phyloP scores from a whole-genome alignment of 2,888 invertebrate species.

The Archips crataeganus region DNA sequence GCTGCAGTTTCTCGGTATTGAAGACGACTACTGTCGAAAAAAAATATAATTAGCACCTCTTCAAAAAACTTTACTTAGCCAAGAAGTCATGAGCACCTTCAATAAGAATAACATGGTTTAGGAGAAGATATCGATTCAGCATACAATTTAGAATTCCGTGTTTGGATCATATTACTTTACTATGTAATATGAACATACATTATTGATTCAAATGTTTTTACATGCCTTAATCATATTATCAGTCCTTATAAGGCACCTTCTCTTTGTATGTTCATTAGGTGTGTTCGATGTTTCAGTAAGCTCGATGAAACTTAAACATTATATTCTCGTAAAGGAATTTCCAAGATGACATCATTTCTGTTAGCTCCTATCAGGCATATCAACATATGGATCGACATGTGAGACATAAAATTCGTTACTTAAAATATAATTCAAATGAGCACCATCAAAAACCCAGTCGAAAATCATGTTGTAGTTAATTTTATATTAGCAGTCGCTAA shows the following conservation, averaged over 20 bases:
- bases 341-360: conserved; percentile 31
- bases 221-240: neutral
- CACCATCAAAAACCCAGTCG: conserved; percentile 10
- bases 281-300: neutral
- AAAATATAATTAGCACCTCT: no score
- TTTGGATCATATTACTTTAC: neutral
- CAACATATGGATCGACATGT: conserved; percentile 16
- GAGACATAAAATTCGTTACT: neutral
- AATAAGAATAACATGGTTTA: neutral
- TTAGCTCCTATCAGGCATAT: neutral
- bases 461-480: neutral
- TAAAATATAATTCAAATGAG: conserved; percentile 30
- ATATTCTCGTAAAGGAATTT: conserved; percentile 11
- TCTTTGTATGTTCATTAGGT: neutral
- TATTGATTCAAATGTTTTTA: neutral
- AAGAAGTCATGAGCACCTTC: neutral
- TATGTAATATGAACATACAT: neutral
- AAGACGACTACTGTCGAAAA: no score
- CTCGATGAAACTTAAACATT: neutral
- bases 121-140: neutral
- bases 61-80: no score
- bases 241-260: neutral
- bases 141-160: neutral
- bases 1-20: no score
- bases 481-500: neutral